phyloP scores from a whole-genome alignment of 2,113 vertebrate species.

The Cynoglossus semilaevis region DNA sequence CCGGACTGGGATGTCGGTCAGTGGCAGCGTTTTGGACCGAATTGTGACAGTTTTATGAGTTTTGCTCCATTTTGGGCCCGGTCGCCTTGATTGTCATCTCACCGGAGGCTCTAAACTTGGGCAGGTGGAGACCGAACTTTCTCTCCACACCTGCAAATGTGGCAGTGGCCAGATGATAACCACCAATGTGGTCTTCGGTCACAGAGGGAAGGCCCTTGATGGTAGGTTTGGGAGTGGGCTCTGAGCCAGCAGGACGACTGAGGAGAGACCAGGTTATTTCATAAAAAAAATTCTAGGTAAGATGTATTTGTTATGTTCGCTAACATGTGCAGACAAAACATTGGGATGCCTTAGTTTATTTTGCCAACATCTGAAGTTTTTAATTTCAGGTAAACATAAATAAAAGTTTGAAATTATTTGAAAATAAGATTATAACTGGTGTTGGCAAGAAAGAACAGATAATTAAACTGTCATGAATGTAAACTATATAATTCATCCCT shows the following conservation, averaged over 20 bases:
- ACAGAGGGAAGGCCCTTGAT: conserved; percentile 84
- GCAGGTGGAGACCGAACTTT: conserved; percentile 93
- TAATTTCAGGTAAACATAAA: too few species aligned
- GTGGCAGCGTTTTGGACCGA: conserved; percentile 35
- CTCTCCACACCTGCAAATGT: conserved; percentile 94
- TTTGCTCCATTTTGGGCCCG: conserved; percentile 28
- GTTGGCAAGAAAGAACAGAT: too few species aligned
- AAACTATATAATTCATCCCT: too few species aligned
- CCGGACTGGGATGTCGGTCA: conserved; percentile 64
- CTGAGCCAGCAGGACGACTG: conserved; percentile 87
- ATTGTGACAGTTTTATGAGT: conserved; percentile 38
- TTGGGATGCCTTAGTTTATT: too few species aligned
- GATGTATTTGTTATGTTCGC: too few species aligned
- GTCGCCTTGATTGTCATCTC: conserved; percentile 59
- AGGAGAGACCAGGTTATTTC: conserved; percentile 25
- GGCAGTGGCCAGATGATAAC: conserved; percentile 89
- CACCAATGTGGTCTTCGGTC: conserved; percentile 88
- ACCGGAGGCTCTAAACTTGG: conserved; percentile 83
- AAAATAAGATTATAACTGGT: too few species aligned
- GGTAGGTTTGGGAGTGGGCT: conserved; percentile 79
- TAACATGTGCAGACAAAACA: too few species aligned
- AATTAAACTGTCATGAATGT: too few species aligned
- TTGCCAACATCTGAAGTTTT: too few species aligned
- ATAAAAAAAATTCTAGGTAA: too few species aligned
- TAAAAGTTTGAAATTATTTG: too few species aligned